Conservation (phyloP, 2,888 invertebrate species). For the Aleiodes testaceus region DNA sequence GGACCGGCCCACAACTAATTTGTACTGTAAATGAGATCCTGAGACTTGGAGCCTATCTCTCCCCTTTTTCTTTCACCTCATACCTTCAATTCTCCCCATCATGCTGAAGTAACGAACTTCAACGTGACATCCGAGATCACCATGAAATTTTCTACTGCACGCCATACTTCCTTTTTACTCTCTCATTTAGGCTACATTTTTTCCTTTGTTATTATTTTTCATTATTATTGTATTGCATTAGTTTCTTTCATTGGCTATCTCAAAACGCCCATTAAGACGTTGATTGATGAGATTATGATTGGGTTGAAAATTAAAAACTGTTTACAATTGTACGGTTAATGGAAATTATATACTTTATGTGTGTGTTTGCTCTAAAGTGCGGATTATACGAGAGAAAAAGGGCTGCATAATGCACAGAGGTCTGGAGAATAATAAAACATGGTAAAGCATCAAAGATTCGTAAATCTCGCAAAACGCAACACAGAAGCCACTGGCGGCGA, state of each 20-base stretch:
- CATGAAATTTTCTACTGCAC: conserved; percentile 12
- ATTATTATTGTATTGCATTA: background rate
- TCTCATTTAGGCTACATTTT: background rate
- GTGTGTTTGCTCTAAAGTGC: background rate
- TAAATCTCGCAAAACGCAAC: conserved; percentile 49
- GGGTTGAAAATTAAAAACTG: background rate
- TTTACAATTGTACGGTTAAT: background rate
- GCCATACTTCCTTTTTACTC: background rate
- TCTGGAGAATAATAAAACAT: conserved; percentile 26
- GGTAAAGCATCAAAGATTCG: conserved; percentile 50
- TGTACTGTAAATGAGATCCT: conserved; percentile 71
- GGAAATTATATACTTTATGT: background rate
- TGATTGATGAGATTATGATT: conserved; percentile 28
- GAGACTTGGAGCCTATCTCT: conserved; percentile 41
- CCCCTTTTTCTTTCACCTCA: background rate
- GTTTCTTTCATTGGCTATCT: conserved; percentile 9
- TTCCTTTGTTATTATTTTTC: background rate
- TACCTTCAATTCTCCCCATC: conserved; percentile 5
- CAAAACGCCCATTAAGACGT: background rate
- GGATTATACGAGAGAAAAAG: background rate
- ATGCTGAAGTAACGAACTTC: background rate
- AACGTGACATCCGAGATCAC: conserved; percentile 13
- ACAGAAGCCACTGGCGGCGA: conserved; percentile 44
- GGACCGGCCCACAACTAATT: conserved; percentile 69
- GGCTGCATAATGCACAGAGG: conserved; percentile 20